Base-by-base conservation (phyloP, 2,797 vertebrate genomes). In the Onychomys leucogaster region DNA sequence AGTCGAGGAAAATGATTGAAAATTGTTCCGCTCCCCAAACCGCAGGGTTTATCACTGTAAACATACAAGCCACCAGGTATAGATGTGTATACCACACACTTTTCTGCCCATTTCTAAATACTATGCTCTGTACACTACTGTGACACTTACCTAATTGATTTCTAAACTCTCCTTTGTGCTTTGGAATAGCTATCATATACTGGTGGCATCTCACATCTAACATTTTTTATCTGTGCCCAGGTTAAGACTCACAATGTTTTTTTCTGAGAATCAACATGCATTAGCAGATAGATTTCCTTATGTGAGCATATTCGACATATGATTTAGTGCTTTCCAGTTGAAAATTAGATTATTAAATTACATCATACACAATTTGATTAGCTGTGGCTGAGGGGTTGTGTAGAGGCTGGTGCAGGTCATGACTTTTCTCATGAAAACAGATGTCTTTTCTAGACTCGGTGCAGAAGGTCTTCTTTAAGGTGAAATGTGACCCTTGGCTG, bases 341-440 rank as follows among this genome's bases (percentile, higher is more conserved):
- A 91, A 95, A 97, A 97, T 94, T 73, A 77, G 94, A 95, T 95
- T 87, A 91, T 65, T 52, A 83, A 82, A 84, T 96, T 76, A 90
- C 81, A 94, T 90, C 57, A 27, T 78, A 59, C 34, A 59, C 81
- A 73, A 97, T 89, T 67, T 46, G 21, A 86, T 95, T 96, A 69
- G 14, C 91, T 82, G 11, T 80, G 77, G 27, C 71, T 29, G 55
- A 90, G 88, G 96, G 82, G 25, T 63, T 49, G 23, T 80, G 93
- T 49, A 91, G 75, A 95, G 43, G 41, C 75, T 43, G 49, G 14
- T 32, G 32, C 14, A 46, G 43, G 81, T 6, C 41, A 57, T 16
- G 12, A 19, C n/a, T 95, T 91, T 80, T 71, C 41, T n/a, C 23
- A 75, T 32, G 55, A 94, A 90, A 75, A 94, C 43, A 85, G 94